A percentile compares a stretch with the other conserved stretches of the same genome.
These are phyloP conservation scores for Paradisaea rubra DNA, from an alignment of 2,113 vertebrate species.

Conservation along the genomic window DNA sequence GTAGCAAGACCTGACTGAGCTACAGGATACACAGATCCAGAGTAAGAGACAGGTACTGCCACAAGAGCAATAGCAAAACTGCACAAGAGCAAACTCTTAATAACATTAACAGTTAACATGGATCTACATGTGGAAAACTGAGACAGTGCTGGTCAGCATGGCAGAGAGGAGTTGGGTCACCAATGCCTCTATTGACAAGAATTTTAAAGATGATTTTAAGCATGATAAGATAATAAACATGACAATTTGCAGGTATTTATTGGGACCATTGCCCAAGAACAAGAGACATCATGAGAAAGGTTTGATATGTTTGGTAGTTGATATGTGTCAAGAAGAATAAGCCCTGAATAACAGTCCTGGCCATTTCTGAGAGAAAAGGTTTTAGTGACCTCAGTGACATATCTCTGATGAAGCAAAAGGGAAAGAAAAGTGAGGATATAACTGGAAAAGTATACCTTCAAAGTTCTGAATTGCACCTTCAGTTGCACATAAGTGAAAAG, in stretches of 20 bases:
- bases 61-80: background rate
- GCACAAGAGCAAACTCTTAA: too few species aligned
- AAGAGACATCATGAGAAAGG: background rate
- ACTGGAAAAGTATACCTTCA: background rate
- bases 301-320: background rate
- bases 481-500: background rate
- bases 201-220: background rate
- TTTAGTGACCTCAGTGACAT: background rate
- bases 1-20: background rate
- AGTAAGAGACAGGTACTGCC: background rate
- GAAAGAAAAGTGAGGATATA: background rate
- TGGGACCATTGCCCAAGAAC: background rate
- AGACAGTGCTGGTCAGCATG: background rate
- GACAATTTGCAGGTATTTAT: background rate
- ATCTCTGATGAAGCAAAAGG: background rate
- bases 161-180: background rate
- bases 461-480: background rate
- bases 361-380: background rate
- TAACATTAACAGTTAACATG: background rate
- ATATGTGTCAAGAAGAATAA: background rate
- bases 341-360: background rate
- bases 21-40: background rate
- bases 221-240: background rate
- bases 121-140: background rate
- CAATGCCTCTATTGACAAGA: background rate